Base-by-base conservation (phyloP, 2,888 invertebrate species). In the Steinernema scapterisci region DNA sequence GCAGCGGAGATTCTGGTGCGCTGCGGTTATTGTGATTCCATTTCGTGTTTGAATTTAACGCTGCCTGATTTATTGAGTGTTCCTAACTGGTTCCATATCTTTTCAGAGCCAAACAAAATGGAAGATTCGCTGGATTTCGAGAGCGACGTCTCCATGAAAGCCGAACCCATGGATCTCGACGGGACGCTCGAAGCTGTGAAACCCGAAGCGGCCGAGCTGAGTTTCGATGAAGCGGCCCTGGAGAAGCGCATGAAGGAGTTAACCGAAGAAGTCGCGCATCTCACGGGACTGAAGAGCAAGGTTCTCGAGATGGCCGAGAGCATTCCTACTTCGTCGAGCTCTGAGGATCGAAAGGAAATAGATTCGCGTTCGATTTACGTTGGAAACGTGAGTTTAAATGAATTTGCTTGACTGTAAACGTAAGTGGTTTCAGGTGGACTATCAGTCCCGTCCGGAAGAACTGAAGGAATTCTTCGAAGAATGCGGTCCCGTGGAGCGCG, bases 181-280 rank as follows among this genome's bases (percentile, higher is more conserved):
- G 38, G 5, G 38, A 38, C 38, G 38, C 3, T 38, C 5, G 38
- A 9, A 38, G 5, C 38, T 38, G 5, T 38, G 38, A 38, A 38
- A 9, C 38, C 38, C 38, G 38, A 38, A 38, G 38, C 5, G 9
- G 38, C 9, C 38, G 38, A 38, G 3, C 9, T 38, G 38, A 38
- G 9, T 9, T 38, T 38, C 38, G 38, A 38, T 9, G 38, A 38
- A 38, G 38, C 38, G 5, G 38, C 38, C 79, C 97, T 99, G 84
- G 96, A 96, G 90, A 95, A 95, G 52, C 91, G 97, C 80, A 96
- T 99, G 27, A 92, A 93, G 81, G 97, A 99, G 91, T 97, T 99
- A 95, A 97, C 99, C 90, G 97, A 97, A 89, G 99, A 99, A 89
- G 97, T 97, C 23, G 95, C 96, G 89, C 97, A 97, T 90, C 90